A percentile compares a stretch with the other conserved stretches of the same genome.
Evolutionary conservation across 1,140 invertebrate genomes (phyloP).

Genomic region (Papilio xuthus): DNA sequence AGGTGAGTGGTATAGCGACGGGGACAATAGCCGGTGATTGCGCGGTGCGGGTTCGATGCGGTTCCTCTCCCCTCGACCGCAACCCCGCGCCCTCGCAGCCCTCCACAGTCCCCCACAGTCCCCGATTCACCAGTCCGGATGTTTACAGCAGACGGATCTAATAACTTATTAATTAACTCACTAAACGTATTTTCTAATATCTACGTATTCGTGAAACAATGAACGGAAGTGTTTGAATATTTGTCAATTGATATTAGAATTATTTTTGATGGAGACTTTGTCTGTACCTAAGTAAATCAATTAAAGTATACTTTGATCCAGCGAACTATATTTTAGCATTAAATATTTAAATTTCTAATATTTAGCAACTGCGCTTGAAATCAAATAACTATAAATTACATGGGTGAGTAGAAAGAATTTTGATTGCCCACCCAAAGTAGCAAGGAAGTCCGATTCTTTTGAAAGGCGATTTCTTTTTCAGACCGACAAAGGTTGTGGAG

Average conservation of each 20-base stretch:
- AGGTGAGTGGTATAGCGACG: slow-evolving; percentile 38
- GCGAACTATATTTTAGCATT: background rate
- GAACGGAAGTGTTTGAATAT: no score
- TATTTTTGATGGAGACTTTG: no score
- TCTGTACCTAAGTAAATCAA: no score
- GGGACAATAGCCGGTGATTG: slow-evolving; percentile 65
- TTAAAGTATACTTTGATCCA: no score
- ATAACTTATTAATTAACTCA: slow-evolving; percentile 49
- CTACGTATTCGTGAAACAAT: slow-evolving; percentile 40
- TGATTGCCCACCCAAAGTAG: slow-evolving; percentile 57
- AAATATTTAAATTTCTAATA: background rate
- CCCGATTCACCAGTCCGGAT: slow-evolving; percentile 43
- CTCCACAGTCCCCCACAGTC: slow-evolving; percentile 16
- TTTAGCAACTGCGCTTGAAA: background rate
- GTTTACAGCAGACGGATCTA: slow-evolving; percentile 48
- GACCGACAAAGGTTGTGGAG: slow-evolving; percentile 61
- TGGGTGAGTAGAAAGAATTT: slow-evolving; percentile 50
- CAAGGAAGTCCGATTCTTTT: slow-evolving; percentile 52
- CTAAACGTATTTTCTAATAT: slow-evolving; percentile 31
- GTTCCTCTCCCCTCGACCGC: slow-evolving; percentile 57
- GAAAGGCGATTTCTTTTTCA: slow-evolving; percentile 71
- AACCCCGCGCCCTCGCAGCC: slow-evolving; percentile 42
- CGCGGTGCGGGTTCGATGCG: slow-evolving; percentile 51
- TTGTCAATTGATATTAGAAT: no score
- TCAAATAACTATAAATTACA: slow-evolving; percentile 30